Evolutionary conservation across 2,113 vertebrate species (phyloP), one percentile per base, ranked within the genome.

Genomic region (Dasyurus viverrinus): DNA sequence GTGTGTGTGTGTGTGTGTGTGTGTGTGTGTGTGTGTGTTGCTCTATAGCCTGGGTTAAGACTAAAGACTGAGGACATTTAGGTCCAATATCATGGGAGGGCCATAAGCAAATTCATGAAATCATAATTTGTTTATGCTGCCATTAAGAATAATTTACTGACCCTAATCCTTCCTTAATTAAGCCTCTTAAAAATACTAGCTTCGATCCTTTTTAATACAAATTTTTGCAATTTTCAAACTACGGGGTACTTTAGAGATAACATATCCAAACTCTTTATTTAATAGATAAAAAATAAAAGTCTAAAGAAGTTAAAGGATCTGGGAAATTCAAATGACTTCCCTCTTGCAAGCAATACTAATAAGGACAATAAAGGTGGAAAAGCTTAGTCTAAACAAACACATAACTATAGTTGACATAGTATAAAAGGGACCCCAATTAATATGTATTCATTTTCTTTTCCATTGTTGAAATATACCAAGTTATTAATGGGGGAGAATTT

Each of bases 121-220:
- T 95, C 60, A 89, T 14, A 42, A 27, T 95, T 92, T 97, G 89
- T 98, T 97, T 97, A 96, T 96, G 97, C 90, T 98, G 96, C 96
- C 95, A 96, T 26, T 90, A 89, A 96, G 95, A 91, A 95, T 96
- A 96, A 90, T 89, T 42, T 90, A 92, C 93, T 97, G 90, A 94
- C 93, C 94, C 96, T 89, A 95, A 60, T 94, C 89, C 93, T 55
- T 95, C 68, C 90, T 76, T 96, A 93, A 3, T 50, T 92, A 19
- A 47, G 54, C 93, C 94, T 95, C 97, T 91, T 92, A 96, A 96
- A 97, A 98, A 96, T 97, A 98, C 96, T 97, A 52, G 46, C 95
- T 96, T 92, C 89, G 93, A 97, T 97, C 89, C 25, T 95, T 89
- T 90, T 94, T 90, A 94, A 97, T 94, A 93, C 48, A 93, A n/a